Conservation (phyloP, 2,888 invertebrate species). For the Gasteruption jaculator region DNA sequence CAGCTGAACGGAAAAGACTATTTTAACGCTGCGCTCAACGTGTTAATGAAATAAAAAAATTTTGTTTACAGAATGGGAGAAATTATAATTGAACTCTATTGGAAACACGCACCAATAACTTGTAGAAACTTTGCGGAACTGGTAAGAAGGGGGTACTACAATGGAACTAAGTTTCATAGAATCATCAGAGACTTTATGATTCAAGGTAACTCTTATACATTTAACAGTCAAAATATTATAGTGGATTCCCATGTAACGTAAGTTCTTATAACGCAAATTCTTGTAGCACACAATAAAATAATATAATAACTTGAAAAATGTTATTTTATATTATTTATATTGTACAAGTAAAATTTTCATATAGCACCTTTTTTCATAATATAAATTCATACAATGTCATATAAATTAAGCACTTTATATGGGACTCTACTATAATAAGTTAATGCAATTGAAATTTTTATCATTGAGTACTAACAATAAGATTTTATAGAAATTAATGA, state of each 20-base stretch:
- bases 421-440: too few relatives aligned
- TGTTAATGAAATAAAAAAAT: too few relatives aligned
- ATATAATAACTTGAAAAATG: too few relatives aligned
- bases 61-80: constrained; percentile 79
- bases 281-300: too few relatives aligned
- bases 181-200: constrained; percentile 93
- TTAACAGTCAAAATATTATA: constrained; percentile 2
- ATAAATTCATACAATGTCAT: neutral
- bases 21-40: too few relatives aligned
- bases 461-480: neutral
- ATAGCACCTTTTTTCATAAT: neutral
- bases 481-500: constrained; percentile 11
- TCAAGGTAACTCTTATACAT: constrained; percentile 56
- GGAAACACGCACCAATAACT: constrained; percentile 97
- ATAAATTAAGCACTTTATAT: too few relatives aligned
- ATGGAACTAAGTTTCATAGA: constrained; percentile 93
- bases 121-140: constrained; percentile 97
- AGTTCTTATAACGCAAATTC: neutral
- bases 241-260: constrained; percentile 1
- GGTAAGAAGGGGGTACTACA: constrained; percentile 89
- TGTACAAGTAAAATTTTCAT: too few relatives aligned
- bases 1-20: too few relatives aligned
- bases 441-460: neutral
- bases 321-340: neutral
- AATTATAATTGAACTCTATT: constrained; percentile 88